Evolutionary conservation across 2,113 vertebrate genomes (phyloP), one percentile per base, ranked within the genome.

Genomic region (Mustelus asterias): DNA sequence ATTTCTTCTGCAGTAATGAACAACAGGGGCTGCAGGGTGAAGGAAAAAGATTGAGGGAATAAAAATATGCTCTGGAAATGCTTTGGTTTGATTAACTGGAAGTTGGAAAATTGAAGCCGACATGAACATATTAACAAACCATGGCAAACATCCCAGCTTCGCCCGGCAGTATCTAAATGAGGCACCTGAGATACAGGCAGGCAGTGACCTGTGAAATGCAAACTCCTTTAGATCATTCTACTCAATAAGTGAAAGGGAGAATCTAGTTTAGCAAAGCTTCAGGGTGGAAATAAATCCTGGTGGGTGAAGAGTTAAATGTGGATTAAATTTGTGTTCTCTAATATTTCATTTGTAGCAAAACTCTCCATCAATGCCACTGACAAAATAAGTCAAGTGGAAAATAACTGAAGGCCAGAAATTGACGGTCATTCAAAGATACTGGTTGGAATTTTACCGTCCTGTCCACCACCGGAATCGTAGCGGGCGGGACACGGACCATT

Each of bases 1-100:
- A 93, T 93, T 93, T 93, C 89, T 65, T 93, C 89, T 65, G 89
- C 63, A 93, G 33, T 63, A 65, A 65, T 67, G 60, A 93, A 67
- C 16, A 22, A 67, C 16, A 22, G 33, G 60, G n/a, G 33, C 58
- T 65, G 13, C 58, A 92, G 89, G 89, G 13, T 63, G n/a, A 93
- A 93, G 48, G 13, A 63, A 33, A n/a, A 41, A 20, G 89, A 65
- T 20, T 37, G 60, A 65, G 18, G 89, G 89, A 67, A 65, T 93
- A 65, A 93, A 37, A 63, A 92, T n/a, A 33, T 37, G 13, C 60
- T 20, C 60, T 93, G 60, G 4, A 65, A 93, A 93, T 41, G 1
- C 14, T 93, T 93, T 63, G 18, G 89, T 37, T 93, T 93, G 60
- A 93, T 93, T 65, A 67, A 93, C 89, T 93, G 89, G 33, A 65